phyloP scores from a whole-genome alignment of 2,888 invertebrate species.

The Atrina japonica region DNA sequence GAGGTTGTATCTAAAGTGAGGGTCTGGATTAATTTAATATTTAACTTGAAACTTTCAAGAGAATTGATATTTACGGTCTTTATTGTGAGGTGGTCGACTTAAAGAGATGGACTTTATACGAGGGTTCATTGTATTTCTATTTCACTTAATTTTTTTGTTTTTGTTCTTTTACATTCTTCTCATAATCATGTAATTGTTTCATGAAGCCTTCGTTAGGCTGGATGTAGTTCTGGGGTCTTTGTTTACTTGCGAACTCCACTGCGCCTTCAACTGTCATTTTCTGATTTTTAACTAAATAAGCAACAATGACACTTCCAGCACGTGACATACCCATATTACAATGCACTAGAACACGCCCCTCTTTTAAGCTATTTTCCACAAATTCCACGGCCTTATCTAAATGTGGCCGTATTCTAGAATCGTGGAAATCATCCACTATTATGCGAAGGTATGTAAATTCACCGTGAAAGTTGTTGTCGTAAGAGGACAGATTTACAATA shows the following conservation, averaged over 20 bases:
- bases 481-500: slow-evolving; percentile 26
- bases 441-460: slow-evolving; percentile 16
- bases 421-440: slow-evolving; percentile 11
- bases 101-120: too few species aligned
- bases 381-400: slow-evolving; percentile 23
- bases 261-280: slow-evolving; percentile 10
- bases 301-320: slow-evolving; percentile 14
- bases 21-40: too few species aligned
- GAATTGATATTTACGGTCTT: too few species aligned
- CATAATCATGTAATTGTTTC: slow-evolving; percentile 19
- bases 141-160: not conserved
- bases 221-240: slow-evolving; percentile 13
- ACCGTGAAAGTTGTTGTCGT: slow-evolving; percentile 21
- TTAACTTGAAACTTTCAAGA: too few species aligned
- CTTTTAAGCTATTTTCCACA: slow-evolving; percentile 3
- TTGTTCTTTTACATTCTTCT: slow-evolving; percentile 1
- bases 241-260: slow-evolving; percentile 6
- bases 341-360: slow-evolving; percentile 12
- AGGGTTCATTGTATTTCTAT: too few species aligned
- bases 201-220: slow-evolving; percentile 20
- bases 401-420: not conserved
- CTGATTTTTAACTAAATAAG: slow-evolving; percentile 16
- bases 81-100: too few species aligned
- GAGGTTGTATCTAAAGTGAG: too few species aligned
- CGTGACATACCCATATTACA: slow-evolving; percentile 28